These are phyloP conservation scores for Linurgus olivaceus DNA, from an alignment of 2,797 vertebrate genomes.

Conservation along the genomic window DNA sequence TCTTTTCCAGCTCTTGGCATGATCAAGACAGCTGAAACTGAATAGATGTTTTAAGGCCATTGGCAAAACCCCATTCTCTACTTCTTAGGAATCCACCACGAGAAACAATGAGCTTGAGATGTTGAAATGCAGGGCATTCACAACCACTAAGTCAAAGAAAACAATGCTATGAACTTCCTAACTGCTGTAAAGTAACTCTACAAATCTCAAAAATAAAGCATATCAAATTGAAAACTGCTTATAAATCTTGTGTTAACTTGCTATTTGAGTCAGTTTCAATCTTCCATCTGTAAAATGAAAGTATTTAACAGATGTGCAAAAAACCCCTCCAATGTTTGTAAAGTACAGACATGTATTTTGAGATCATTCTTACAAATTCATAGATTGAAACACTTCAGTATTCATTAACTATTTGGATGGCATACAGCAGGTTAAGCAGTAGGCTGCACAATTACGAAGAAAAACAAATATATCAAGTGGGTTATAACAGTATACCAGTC, in stretches of 20 bases:
- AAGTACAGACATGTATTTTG: background rate
- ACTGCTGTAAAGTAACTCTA: background rate
- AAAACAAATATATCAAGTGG: background rate
- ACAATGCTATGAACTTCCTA: background rate
- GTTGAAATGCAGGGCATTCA: background rate
- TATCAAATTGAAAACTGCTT: background rate
- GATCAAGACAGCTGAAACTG: background rate
- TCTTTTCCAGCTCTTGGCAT: background rate
- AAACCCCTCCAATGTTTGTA: background rate
- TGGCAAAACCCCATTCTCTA: background rate
- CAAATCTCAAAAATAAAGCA: background rate
- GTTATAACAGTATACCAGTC: background rate
- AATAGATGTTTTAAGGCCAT: background rate
- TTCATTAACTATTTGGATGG: background rate
- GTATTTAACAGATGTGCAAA: background rate
- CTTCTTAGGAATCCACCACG: background rate
- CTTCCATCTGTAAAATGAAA: background rate
- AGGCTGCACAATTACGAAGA: background rate
- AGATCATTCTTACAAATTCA: background rate
- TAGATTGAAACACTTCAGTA: background rate
- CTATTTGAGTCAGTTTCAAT: background rate
- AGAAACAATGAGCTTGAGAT: background rate
- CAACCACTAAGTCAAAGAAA: background rate
- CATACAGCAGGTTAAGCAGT: background rate
- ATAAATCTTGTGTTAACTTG: background rate